Conservation (phyloP, 2,888 invertebrate genomes). For the Amblyjoppa proteus region DNA sequence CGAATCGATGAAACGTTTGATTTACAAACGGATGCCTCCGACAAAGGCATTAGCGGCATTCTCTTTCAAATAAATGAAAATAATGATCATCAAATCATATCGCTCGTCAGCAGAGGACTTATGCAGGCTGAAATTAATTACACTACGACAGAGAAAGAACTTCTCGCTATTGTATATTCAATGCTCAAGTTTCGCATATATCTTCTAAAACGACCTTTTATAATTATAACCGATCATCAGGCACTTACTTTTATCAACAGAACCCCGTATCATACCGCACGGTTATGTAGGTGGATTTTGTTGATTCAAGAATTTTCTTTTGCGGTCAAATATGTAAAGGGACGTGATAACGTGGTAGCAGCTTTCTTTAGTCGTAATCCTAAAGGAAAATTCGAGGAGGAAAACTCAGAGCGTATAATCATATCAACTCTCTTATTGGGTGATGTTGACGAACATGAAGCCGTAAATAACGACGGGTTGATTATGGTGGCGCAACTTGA, state of each 20-base stretch:
- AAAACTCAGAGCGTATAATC: neutral
- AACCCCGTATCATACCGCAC: slow-evolving; percentile 28
- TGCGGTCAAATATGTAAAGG: slow-evolving; percentile 53
- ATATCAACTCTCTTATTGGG: too few relatives aligned
- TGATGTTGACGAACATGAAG: neutral
- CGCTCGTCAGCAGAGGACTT: slow-evolving; percentile 70
- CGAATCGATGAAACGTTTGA: slow-evolving; percentile 32
- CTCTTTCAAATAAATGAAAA: slow-evolving; percentile 58
- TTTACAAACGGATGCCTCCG: slow-evolving; percentile 65
- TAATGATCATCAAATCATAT: slow-evolving; percentile 56
- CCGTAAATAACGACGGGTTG: neutral
- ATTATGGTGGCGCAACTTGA: neutral
- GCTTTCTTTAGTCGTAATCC: slow-evolving; percentile 54
- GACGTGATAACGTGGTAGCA: slow-evolving; percentile 70
- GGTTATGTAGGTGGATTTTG: slow-evolving; percentile 35
- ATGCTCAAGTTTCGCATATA: slow-evolving; percentile 57
- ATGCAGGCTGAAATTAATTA: slow-evolving; percentile 29
- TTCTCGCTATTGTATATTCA: slow-evolving; percentile 67
- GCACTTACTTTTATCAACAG: slow-evolving; percentile 71
- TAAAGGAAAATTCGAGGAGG: neutral
- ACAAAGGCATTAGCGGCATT: slow-evolving; percentile 64
- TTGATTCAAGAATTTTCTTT: slow-evolving; percentile 42
- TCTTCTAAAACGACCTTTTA: slow-evolving; percentile 68
- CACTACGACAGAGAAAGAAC: slow-evolving; percentile 39
- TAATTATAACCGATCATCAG: slow-evolving; percentile 67